Conservation (phyloP, 2,113 vertebrate species). For the Bubo blakistoni region DNA sequence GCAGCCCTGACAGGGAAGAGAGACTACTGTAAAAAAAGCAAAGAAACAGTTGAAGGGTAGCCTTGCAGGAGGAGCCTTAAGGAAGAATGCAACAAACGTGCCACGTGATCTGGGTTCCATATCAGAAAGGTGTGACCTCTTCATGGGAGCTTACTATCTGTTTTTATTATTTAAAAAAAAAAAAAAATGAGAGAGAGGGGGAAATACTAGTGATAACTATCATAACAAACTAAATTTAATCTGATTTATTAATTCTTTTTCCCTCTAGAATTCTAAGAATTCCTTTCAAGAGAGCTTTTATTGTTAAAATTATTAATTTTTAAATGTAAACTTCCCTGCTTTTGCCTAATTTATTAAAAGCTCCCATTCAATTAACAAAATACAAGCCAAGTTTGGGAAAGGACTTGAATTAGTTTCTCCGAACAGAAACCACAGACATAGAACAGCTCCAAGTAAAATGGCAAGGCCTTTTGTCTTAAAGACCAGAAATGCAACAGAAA, state of each 20-base stretch:
- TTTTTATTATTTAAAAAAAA: not conserved
- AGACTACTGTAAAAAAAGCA: not conserved
- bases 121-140: not conserved
- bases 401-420: conserved; percentile 9
- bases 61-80: not conserved
- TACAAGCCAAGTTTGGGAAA: conserved; percentile 4
- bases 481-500: conserved; percentile 72
- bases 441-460: conserved; percentile 36
- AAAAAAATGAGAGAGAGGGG: not conserved
- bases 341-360: conserved; percentile 3
- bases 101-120: not conserved
- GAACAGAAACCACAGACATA: conserved; percentile 10
- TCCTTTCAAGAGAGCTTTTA: not conserved
- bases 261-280: not conserved
- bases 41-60: not conserved
- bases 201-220: not conserved
- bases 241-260: not conserved
- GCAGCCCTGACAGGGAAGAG: not conserved
- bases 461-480: conserved; percentile 74
- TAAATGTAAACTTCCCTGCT: not conserved
- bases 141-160: not conserved
- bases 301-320: not conserved
- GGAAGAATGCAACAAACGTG: not conserved
- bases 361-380: conserved; percentile 22
- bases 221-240: not conserved